These are phyloP conservation scores for Ceratothoa steindachneri DNA, from an alignment of 2,888 invertebrate species.

Conservation along the genomic window DNA sequence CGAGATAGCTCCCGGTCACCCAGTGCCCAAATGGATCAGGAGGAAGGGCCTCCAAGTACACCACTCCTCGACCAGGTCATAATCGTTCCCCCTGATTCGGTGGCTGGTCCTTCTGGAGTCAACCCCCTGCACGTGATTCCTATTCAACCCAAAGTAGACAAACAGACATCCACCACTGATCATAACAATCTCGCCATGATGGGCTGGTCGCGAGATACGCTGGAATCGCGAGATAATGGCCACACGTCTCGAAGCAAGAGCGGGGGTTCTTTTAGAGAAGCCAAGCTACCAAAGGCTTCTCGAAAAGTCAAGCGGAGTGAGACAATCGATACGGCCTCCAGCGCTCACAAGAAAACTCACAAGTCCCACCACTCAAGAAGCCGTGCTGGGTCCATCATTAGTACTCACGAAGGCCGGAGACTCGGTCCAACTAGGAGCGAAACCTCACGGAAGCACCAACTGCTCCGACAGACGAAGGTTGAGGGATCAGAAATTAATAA, in stretches of 20 bases:
- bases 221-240: slow-evolving; percentile 28
- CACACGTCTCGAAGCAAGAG: slow-evolving; percentile 17
- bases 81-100: background rate
- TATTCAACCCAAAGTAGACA: slow-evolving; percentile 33
- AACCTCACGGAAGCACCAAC: slow-evolving; percentile 68
- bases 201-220: slow-evolving; percentile 31
- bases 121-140: slow-evolving; percentile 3
- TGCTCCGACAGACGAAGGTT: slow-evolving; percentile 71
- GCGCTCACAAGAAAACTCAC: slow-evolving; percentile 6
- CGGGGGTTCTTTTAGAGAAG: slow-evolving; percentile 41
- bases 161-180: slow-evolving; percentile 43
- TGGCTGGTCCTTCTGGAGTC: slow-evolving; percentile 2
- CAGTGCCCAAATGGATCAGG: slow-evolving; percentile 24
- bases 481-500: slow-evolving; percentile 53
- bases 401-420: slow-evolving; percentile 20
- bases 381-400: slow-evolving; percentile 17
- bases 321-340: slow-evolving; percentile 43
- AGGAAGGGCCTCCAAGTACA: slow-evolving; percentile 54
- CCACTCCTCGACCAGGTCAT: slow-evolving; percentile 52
- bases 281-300: slow-evolving; percentile 26
- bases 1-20: slow-evolving; percentile 59
- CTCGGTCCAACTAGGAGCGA: slow-evolving; percentile 54
- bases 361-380: slow-evolving; percentile 20
- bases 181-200: slow-evolving; percentile 23
- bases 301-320: slow-evolving; percentile 51